These are phyloP conservation scores for Beris chalybata DNA, from an alignment of 2,888 invertebrate genomes.

Conservation along the genomic window DNA sequence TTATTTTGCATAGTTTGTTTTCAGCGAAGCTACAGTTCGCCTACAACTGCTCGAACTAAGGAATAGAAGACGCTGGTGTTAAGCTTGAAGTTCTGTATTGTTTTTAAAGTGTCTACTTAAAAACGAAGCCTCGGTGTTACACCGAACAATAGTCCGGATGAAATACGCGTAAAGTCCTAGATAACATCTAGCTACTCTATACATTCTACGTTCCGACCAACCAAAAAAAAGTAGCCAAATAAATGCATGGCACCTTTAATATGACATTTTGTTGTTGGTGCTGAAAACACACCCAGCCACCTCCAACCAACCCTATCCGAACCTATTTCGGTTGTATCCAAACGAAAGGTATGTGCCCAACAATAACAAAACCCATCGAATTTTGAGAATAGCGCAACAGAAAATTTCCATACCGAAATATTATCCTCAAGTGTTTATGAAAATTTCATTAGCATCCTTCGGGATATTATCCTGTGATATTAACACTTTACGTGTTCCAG, in stretches of 20 bases:
- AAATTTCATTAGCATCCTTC: constrained; percentile 39
- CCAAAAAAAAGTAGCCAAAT: too few species aligned
- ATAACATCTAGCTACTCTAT: not conserved
- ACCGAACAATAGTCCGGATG: not conserved
- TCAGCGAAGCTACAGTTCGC: constrained; percentile 4
- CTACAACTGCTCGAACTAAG: constrained; percentile 3
- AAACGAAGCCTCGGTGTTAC: not conserved
- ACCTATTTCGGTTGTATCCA: too few species aligned
- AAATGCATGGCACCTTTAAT: too few species aligned
- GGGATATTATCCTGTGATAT: constrained; percentile 36
- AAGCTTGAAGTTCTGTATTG: constrained; percentile 17
- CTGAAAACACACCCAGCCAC: too few species aligned
- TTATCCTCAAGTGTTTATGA: constrained; percentile 37
- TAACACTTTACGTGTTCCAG: constrained; percentile 29
- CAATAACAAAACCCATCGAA: constrained; percentile 2
- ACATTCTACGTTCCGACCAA: too few species aligned
- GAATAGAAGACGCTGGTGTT: too few species aligned
- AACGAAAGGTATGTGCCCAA: not conserved
- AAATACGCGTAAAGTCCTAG: not conserved
- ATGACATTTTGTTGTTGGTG: too few species aligned
- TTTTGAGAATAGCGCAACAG: constrained; percentile 1
- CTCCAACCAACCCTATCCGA: too few species aligned
- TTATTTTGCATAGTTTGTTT: constrained; percentile 33
- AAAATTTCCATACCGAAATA: constrained; percentile 34
- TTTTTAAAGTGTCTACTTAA: constrained; percentile 31